Base-by-base conservation (phyloP, 1,140 invertebrate species). In the Trichogramma pretiosum region DNA sequence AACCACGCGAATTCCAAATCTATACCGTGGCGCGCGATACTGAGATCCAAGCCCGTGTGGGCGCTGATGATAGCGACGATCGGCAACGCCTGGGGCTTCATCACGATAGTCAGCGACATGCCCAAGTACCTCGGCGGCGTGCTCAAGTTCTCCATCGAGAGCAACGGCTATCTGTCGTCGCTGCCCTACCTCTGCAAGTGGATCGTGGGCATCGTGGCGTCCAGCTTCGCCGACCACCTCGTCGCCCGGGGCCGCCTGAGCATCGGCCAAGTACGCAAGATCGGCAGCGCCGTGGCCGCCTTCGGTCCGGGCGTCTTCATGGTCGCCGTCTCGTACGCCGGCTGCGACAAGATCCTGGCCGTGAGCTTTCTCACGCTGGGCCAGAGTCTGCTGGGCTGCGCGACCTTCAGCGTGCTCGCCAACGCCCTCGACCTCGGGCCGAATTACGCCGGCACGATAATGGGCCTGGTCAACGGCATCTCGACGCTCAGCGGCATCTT, bases 401-500 rank as follows among this genome's bases (percentile, higher is more conserved):
- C 32, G 4, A n/a, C 5, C 32, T 14, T 14, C 8, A 34, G 82
- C 30, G 80, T 84, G 74, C 83, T 84, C 64, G 79, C 85, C 2
- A 90, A 89, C 56, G 81, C 86, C 14, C 66, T 91, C 37, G 87
- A 92, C 66, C 77, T 93, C 42, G 82, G 83, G 28, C 84, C 86
- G 4, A 88, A 87, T 67, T 86, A 82, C 66, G 84, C 86, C 13
- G 85, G 87, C 37, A 82, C 82, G 2, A 66, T 88, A 16, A 89
- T 89, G 75, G 88, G 86, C 2, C 74, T 91, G 33, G 84, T 87
- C 0, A 91, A 91, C 63, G 86, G 85, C 1, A 81, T 88, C 46
- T 87, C 86, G 5, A 85, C 85, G 0, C 73, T 89, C 3, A 82
- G 85, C 38, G 88, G 85, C 10, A 87, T 90, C 41, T 65, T 90